Base-by-base conservation (phyloP, 2,113 vertebrate genomes). In the Rhodinocichla rosea region DNA sequence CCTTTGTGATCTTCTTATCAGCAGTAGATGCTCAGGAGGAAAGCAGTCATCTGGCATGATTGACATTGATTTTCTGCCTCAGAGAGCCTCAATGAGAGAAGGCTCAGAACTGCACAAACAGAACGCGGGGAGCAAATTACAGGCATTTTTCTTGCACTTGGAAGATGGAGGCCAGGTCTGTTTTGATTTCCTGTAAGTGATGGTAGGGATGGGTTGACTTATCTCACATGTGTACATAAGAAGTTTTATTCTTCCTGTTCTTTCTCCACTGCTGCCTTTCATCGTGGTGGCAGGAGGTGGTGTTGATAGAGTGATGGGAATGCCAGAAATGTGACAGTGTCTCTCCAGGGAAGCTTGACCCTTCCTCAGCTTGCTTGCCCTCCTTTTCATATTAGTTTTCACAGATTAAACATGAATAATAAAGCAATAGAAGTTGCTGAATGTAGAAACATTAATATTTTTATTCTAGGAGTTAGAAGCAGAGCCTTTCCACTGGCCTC, bases 31-130 rank as follows among this genome's bases (percentile, higher is more conserved):
- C 80, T 96, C 56, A 42, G 75, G 87, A 97, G 93, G 56, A 90
- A 56, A 73, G 65, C 53, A 65, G 76, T 93, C 79, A 79, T 84
- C 86, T 96, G 90, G 76, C 37, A 11, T 76, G 86, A 92, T 2
- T 95, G 93, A 50, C 90, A 81, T 23, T 47, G 83, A 93, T 95
- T 93, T 96, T 94, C 73, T 90, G 76, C 64, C 68, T 94, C 82
- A 33, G 87, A 52, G 49, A 80, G 33, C 84, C 88, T 95, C 79
- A 88, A 42, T 93, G 35, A 37, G 59, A 77, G 63, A 73, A 80
- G 79, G 68, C 50, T 91, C 75, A 37, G 42, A 69, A 28, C 78
- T 90, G n/a, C 70, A 87, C 63, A 91, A 94, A 86, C 71, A 91
- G 53, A 83, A 55, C 0, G 0, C 40, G 7, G 15, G 71, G 40